Percentiles rank a stretch among this genome's conserved stretches.
These are phyloP conservation scores for Hydrotaea cyrtoneurina DNA, from an alignment of 2,888 invertebrate species.

Conservation along the genomic window DNA sequence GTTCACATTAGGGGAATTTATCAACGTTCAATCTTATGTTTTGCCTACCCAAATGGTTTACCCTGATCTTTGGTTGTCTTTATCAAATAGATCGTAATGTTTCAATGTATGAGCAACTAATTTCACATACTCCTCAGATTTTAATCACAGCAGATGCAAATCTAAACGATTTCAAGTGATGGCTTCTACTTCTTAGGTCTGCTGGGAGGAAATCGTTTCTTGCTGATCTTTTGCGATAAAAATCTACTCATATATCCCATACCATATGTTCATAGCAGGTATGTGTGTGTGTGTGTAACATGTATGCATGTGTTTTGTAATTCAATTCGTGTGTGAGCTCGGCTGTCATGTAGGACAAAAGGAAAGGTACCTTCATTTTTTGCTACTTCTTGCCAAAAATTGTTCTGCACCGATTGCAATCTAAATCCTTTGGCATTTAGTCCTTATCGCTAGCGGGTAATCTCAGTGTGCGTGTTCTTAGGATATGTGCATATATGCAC, in stretches of 20 bases:
- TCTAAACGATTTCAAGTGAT: not conserved
- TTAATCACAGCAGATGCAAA: slow-evolving; percentile 47
- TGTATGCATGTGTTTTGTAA: not conserved
- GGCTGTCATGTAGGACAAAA: too few relatives aligned
- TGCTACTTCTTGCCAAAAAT: not conserved
- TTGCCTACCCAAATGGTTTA: not conserved
- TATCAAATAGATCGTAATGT: not conserved
- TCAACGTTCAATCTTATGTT: not conserved
- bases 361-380: not conserved
- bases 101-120: not conserved
- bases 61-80: not conserved
- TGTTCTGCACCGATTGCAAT: slow-evolving; percentile 52
- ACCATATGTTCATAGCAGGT: not conserved
- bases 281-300: not conserved
- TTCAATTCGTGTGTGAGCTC: not conserved
- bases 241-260: slow-evolving; percentile 2
- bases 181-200: not conserved
- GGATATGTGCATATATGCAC: not conserved
- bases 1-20: slow-evolving; percentile 24
- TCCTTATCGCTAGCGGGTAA: slow-evolving; percentile 3
- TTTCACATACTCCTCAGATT: slow-evolving; percentile 30
- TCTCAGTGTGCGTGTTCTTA: slow-evolving; percentile 1
- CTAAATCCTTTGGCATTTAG: slow-evolving; percentile 50
- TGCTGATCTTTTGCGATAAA: not conserved
- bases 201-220: not conserved